A percentile compares a stretch with the other conserved stretches of the same genome.
phyloP scores from a whole-genome alignment of 2,113 vertebrate species.

The Lota lota region DNA sequence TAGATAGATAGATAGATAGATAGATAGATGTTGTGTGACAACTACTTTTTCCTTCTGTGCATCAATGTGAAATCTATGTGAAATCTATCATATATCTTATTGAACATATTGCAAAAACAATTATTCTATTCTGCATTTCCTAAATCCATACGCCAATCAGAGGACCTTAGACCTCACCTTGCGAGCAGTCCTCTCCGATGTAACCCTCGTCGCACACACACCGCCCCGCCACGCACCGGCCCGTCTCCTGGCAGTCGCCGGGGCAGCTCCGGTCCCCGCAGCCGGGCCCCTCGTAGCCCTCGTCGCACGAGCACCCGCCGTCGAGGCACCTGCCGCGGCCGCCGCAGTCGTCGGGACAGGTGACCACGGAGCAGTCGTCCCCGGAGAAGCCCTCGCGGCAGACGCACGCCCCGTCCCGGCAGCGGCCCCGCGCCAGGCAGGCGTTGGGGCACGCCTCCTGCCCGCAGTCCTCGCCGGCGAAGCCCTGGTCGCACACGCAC shows the following conservation, averaged over 20 bases:
- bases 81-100: no score
- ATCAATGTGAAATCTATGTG: no score
- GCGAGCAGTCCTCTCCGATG: conserved; percentile 72
- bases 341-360: conserved; percentile 79
- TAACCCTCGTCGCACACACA: conserved; percentile 74
- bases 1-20: no score
- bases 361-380: conserved; percentile 77
- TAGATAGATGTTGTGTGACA: no score
- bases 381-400: conserved; percentile 72
- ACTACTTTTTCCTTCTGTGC: no score
- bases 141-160: background rate
- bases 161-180: conserved; percentile 51
- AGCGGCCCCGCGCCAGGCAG: conserved; percentile 74
- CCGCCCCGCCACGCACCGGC: conserved; percentile 61
- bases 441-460: conserved; percentile 73
- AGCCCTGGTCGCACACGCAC: conserved; percentile 85
- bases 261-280: conserved; percentile 77
- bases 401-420: conserved; percentile 69
- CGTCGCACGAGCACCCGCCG: conserved; percentile 79
- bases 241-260: conserved; percentile 66
- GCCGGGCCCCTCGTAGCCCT: conserved; percentile 77
- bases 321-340: conserved; percentile 68
- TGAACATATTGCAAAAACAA: no score
- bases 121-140: background rate
- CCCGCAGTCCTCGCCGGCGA: conserved; percentile 79